Base-by-base conservation (phyloP, 1,140 invertebrate species). In the Pinna nobilis region DNA sequence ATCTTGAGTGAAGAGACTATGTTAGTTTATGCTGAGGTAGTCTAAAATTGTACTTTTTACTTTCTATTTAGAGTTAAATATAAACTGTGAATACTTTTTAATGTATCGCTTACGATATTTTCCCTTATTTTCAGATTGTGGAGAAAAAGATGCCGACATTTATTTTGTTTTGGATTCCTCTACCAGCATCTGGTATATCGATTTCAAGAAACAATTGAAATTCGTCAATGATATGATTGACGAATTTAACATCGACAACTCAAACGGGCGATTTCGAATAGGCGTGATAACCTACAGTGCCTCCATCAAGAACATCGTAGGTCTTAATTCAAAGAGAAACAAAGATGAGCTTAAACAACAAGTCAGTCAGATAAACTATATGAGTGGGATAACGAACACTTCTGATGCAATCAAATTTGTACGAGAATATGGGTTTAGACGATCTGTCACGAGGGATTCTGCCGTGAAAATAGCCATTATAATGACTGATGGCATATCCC, bases 161-260 rank as follows among this genome's bases (percentile, higher is more conserved):
- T 84, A 82, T 71, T 86, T 88, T 74, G 74, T 86, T 7, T 59
- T 88, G 50, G 87, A 88, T 67, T 77, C 84, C 1, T 88, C 87
- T 1, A 84, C 77, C 50, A 86, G 84, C 37, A 87, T 88, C 44
- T 87, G 84, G 81, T 50, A 78, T 2, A 64, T 77, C 7, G 85
- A 88, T 63, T 87, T 82, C 68, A 57, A 71, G 41, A 77, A 79
- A 55, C 77, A 84, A 59, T 71, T 84, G 1, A 35, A 68, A 0
- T 87, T 87, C 68, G 75, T 86, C n/a, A 65, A 71, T 4, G 75
- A 82, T 11, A 65, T 86, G 3, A 77, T 83, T 2, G 71, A 72
- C 25, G 35, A 80, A 23, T 81, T 81, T 39, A 70, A 77, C 5
- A 55, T 84, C 37, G 82, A 82, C 51, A 70, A 84, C n/a, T 65